These are phyloP conservation scores for Luscinia luscinia DNA, from an alignment of 2,797 vertebrate species.

Conservation along the genomic window DNA sequence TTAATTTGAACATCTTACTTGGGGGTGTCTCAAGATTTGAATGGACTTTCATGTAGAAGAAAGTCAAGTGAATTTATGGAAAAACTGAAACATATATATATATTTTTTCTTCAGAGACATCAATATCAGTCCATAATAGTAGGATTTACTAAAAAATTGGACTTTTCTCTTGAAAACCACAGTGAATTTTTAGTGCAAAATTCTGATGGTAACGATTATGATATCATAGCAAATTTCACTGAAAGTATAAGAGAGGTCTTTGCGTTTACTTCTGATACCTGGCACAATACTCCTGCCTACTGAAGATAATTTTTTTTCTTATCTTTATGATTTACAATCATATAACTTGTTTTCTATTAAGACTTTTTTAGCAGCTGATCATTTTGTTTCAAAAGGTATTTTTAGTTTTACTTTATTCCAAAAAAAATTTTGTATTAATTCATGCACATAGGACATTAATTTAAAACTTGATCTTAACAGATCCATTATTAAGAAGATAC, in stretches of 20 bases:
- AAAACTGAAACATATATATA: neutral
- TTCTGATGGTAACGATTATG: neutral
- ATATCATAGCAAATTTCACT: neutral
- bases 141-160: neutral
- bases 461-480: neutral
- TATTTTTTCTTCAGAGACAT: neutral
- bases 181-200: neutral
- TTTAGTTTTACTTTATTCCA: neutral
- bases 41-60: neutral
- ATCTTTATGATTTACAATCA: neutral
- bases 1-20: conserved; percentile 5
- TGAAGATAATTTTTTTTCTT: neutral
- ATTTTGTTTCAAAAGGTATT: neutral
- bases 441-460: neutral
- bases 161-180: neutral
- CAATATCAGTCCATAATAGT: neutral
- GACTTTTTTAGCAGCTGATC: neutral
- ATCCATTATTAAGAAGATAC: neutral
- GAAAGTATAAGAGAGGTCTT: neutral
- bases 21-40: neutral
- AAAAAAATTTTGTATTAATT: fast-evolving
- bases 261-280: neutral
- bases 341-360: neutral
- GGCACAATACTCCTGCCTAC: neutral
- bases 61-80: neutral